A percentile compares a stretch with the other conserved stretches of the same genome.
Conservation (phyloP, 2,888 invertebrate genomes). For the Rhorus exstirpatorius region DNA sequence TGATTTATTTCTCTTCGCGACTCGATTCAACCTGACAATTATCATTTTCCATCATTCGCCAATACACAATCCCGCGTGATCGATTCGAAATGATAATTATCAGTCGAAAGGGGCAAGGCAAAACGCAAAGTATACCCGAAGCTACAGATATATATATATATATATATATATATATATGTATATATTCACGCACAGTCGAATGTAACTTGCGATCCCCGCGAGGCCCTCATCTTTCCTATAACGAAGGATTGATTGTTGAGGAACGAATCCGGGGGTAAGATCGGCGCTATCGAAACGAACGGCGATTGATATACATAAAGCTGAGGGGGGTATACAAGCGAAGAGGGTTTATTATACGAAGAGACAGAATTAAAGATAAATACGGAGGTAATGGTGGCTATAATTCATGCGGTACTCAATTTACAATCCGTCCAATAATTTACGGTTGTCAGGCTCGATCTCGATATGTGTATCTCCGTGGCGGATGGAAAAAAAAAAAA, state of each 20-base stretch:
- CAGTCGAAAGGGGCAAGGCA: no score
- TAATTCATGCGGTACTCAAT: slow-evolving; percentile 49
- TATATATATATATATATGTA: no score
- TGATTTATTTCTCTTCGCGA: background rate
- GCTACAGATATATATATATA: no score
- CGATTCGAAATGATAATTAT: no score
- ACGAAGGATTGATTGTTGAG: slow-evolving; percentile 2
- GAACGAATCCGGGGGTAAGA: background rate
- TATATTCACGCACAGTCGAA: no score
- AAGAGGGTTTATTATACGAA: slow-evolving; percentile 10
- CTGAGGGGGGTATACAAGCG: background rate
- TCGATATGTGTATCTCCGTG: slow-evolving; percentile 3
- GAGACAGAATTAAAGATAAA: slow-evolving; percentile 28
- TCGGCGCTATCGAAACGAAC: background rate
- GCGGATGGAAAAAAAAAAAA: background rate
- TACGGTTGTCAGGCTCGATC: slow-evolving; percentile 10
- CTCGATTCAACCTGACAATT: no score
- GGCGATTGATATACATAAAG: background rate
- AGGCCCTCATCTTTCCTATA: background rate
- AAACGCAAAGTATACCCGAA: no score
- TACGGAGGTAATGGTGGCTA: slow-evolving; percentile 40
- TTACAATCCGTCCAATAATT: slow-evolving; percentile 33
- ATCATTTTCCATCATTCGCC: background rate
- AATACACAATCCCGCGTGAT: background rate
- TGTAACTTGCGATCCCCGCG: background rate